Evolutionary conservation across 1,140 invertebrate genomes (phyloP), one percentile per base, ranked within the genome.

Genomic region (Aphis craccivora): DNA sequence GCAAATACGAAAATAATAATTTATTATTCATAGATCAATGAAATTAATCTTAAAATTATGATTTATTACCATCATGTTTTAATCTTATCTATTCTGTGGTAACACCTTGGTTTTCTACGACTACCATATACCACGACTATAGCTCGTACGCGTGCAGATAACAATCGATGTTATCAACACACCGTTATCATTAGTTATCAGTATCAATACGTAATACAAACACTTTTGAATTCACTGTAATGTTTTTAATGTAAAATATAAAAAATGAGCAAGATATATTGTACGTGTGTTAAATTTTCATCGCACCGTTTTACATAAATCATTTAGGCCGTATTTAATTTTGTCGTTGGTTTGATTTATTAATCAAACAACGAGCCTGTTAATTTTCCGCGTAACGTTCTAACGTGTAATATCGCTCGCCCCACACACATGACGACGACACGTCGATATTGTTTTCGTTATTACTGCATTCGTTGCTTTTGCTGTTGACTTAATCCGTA

Each of bases 131-230:
- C 60, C 60, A 76, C 30, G 30, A 76, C n/a, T n/a, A 14, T 14
- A n/a, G 14, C 30, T 8, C 30, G 30, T n/a, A n/a, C 60, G 14
- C 30, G 14, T 76, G 7, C 35, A 83, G 76, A 83, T 83, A 83
- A 83, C 22, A 23, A 83, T 37, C 35, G 2, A 35, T 18, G 76
- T 83, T 83, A 83, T 83, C 76, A 76, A n/a, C 5, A 40, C 43
- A 30, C 40, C 43, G 43, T 89, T 89, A 89, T 89, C 88, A 89
- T 55, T 89, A 55, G 43, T 89, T 89, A 89, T 89, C 88, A 89
- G 55, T 89, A 55, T 89, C n/a, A 37, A 89, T 89, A 89, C 88
- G 88, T 89, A 89, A 37, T 51, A 89, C 53, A 89, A 89, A 55
- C 35, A 55, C 60, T 89, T 89, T 89, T 89, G 88, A 89, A 89